Base-by-base conservation (phyloP, 2,888 invertebrate genomes). In the Hyposoter didymator region DNA sequence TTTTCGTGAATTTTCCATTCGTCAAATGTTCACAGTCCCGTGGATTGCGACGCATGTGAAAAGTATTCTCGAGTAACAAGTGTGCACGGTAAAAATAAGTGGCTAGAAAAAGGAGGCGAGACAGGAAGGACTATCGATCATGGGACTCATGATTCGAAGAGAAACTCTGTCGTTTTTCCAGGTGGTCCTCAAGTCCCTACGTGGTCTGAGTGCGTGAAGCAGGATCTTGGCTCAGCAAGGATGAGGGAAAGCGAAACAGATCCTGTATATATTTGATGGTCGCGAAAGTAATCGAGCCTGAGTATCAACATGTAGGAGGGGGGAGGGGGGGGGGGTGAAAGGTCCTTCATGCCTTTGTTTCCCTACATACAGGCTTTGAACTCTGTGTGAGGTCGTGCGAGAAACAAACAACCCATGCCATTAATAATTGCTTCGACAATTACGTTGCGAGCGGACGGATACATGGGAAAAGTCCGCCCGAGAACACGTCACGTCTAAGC, bases 381-480 rank as follows among this genome's bases (percentile, higher is more conserved):
- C 45, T 70, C 55, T 1, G 66, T 14, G 69, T 14, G 64, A 82
- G 47, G 55, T 70, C 78, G 82, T 69, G 59, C 49, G 73, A 81
- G n/a, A 70, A 84, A 80, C 59, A 74, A 82, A 67, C 73, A 69
- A 19, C 66, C 66, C 66, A 52, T 32, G 70, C 62, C 39, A 72
- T 85, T 85, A 79, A 78, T 79, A 85, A 82, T 69, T 75, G 55
- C 82, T 52, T 70, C 59, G 55, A 70, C 82, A 85, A 82, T 85
- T 78, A 70, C 55, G 64, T 69, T 70, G 32, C 64, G 19, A 22
- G 66, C 75, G n/a, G 32, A 10, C 49, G 10, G 47, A 28, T 59
- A 59, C 28, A 43, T 35, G 49, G 14, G 39, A 47, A 73, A 39
- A 55, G 64, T 64, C 52, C 7, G 45, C 10, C 74, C 52, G 67